phyloP scores from a whole-genome alignment of 2,888 invertebrate genomes.

The Orthosia incerta region DNA sequence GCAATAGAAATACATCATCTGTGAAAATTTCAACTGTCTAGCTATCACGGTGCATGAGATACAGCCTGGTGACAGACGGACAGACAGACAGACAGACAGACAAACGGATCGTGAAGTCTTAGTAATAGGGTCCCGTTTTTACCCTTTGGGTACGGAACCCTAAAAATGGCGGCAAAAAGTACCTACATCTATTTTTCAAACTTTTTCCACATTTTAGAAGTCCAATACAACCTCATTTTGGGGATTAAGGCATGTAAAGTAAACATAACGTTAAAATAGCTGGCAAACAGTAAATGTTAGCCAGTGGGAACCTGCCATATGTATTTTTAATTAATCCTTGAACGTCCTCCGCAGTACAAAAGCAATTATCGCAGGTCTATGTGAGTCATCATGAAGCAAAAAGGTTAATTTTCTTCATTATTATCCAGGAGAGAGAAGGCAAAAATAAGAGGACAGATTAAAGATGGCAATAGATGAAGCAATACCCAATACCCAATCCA shows the following conservation, averaged over 20 bases:
- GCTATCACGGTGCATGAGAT: no score
- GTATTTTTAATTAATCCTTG: constrained; percentile 71
- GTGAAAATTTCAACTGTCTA: no score
- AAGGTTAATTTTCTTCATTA: constrained; percentile 69
- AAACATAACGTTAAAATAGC: constrained; percentile 66
- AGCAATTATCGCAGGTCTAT: constrained; percentile 67
- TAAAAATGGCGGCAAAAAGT: neutral
- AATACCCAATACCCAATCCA: constrained; percentile 1
- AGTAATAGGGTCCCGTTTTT: no score
- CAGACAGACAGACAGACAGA: no score
- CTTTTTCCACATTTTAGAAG: constrained; percentile 42
- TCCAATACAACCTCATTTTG: constrained; percentile 44
- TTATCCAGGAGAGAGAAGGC: constrained; percentile 57
- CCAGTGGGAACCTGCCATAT: constrained; percentile 69
- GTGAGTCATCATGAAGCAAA: constrained; percentile 64
- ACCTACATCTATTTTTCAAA: neutral
- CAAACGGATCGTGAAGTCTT: no score
- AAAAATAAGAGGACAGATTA: constrained; percentile 58
- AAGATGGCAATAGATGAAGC: neutral
- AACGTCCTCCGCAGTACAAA: constrained; percentile 68
- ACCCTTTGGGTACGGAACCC: no score
- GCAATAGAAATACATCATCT: no score
- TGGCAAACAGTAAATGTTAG: constrained; percentile 56
- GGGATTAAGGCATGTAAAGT: constrained; percentile 57
- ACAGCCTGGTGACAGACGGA: no score